Evolutionary conservation across 2,113 vertebrate species (phyloP).

Genomic region (Oplegnathus fasciatus): DNA sequence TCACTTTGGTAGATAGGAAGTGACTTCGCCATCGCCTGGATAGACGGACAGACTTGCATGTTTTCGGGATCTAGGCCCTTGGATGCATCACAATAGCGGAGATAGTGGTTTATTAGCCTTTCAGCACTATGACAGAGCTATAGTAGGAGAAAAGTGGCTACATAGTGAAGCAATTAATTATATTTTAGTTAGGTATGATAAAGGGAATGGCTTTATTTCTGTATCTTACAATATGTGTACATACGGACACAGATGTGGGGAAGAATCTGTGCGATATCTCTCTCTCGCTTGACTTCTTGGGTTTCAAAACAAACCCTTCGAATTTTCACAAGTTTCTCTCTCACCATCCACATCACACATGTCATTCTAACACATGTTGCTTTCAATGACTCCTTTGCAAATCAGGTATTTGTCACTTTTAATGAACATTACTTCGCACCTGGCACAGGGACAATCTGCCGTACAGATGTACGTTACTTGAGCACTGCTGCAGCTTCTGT

Average conservation of each 20-base stretch:
- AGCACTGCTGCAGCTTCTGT: slow-evolving; percentile 50
- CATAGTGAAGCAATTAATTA: not conserved
- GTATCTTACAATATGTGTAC: not conserved
- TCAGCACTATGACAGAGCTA: not conserved
- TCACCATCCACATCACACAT: slow-evolving; percentile 63
- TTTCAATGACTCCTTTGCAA: slow-evolving; percentile 69
- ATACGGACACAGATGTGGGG: slow-evolving; percentile 28
- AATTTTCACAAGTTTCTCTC: slow-evolving; percentile 67
- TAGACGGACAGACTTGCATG: not conserved
- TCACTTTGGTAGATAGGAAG: not conserved
- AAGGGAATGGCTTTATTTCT: not conserved
- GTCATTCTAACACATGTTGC: slow-evolving; percentile 76
- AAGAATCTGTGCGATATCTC: slow-evolving; percentile 25
- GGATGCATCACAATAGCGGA: not conserved
- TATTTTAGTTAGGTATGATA: not conserved
- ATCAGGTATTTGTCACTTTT: slow-evolving; percentile 84
- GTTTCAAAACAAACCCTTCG: slow-evolving; percentile 63
- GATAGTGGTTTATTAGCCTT: not conserved
- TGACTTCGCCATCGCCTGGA: no score
- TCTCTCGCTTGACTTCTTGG: slow-evolving; percentile 43
- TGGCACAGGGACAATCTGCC: slow-evolving; percentile 74
- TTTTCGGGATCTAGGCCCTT: not conserved
- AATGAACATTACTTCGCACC: slow-evolving; percentile 83
- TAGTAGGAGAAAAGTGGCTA: not conserved
- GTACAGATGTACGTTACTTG: slow-evolving; percentile 75